Evolutionary conservation across 2,797 vertebrate species (phyloP).

Genomic region (Oryzias sinensis): DNA sequence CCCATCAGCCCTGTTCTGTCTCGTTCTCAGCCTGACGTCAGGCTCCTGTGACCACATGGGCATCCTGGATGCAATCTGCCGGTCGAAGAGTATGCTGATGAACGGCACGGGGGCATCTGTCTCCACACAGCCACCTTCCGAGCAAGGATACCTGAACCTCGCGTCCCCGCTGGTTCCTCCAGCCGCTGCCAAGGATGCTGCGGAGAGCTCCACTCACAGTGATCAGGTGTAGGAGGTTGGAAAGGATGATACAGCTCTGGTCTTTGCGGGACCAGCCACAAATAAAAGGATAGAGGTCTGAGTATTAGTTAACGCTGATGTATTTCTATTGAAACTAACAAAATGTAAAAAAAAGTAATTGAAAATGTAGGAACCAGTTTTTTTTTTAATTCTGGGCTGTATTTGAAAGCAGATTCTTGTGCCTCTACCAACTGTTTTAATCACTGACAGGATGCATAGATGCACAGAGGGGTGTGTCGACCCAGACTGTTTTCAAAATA

Average conservation of each 20-base stretch:
- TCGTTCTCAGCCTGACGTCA: slow-evolving; percentile 59
- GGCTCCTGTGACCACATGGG: slow-evolving; percentile 63
- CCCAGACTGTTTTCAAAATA: no score
- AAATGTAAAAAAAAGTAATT: slow-evolving; percentile 1
- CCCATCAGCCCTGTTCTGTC: not conserved
- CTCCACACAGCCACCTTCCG: slow-evolving; percentile 70
- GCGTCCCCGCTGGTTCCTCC: slow-evolving; percentile 69
- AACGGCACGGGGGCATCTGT: slow-evolving; percentile 60
- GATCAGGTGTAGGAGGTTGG: slow-evolving; percentile 58
- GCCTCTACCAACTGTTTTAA: not conserved
- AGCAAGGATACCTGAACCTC: slow-evolving; percentile 85
- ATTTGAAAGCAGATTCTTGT: slow-evolving; percentile 21
- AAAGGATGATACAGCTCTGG: not conserved
- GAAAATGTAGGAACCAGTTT: slow-evolving; percentile 36
- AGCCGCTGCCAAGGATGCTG: slow-evolving; percentile 35
- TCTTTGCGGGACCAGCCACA: not conserved
- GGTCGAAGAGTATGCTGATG: slow-evolving; percentile 49
- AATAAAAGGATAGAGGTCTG: not conserved
- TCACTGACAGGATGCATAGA: no score
- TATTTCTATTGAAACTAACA: not conserved
- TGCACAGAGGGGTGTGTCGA: no score
- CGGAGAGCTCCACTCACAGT: slow-evolving; percentile 46
- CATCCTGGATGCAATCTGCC: slow-evolving; percentile 70
- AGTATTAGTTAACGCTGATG: not conserved
- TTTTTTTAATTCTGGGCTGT: slow-evolving; percentile 50